phyloP scores from a whole-genome alignment of 2,797 vertebrate genomes.

The Babyrousa celebensis region DNA sequence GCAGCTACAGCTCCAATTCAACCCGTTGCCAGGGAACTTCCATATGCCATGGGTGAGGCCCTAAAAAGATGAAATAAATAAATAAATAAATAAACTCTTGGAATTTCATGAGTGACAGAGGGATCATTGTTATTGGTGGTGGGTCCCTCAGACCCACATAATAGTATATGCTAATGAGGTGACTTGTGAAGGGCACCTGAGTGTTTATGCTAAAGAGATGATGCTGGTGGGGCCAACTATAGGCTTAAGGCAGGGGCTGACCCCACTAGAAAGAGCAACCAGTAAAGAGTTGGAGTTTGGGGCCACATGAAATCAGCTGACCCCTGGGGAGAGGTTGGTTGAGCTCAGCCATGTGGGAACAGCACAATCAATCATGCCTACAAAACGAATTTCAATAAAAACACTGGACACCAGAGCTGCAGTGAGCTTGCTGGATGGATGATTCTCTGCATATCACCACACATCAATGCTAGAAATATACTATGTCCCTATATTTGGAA shows the following conservation, averaged over 20 bases:
- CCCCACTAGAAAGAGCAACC: background rate
- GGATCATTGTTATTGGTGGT: background rate
- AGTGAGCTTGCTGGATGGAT: background rate
- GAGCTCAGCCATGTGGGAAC: background rate
- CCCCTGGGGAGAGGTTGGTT: background rate
- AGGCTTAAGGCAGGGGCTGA: background rate
- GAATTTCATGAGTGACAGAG: background rate
- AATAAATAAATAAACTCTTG: background rate
- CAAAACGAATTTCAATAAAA: constrained; percentile 6
- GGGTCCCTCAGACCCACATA: background rate
- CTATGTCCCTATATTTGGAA: background rate
- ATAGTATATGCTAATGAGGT: background rate
- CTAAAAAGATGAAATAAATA: too few species aligned
- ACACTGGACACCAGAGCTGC: background rate
- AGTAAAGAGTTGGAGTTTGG: background rate
- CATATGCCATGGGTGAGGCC: too few species aligned
- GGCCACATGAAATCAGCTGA: background rate
- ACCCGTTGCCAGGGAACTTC: too few species aligned
- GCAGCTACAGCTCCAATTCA: too few species aligned
- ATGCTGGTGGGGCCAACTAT: background rate
- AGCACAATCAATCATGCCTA: background rate
- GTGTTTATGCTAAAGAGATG: background rate
- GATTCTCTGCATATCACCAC: background rate
- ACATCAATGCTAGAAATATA: background rate
- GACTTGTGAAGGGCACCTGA: background rate